Base-by-base conservation (phyloP, 2,797 vertebrate species). In the Nannoperca obscura region DNA sequence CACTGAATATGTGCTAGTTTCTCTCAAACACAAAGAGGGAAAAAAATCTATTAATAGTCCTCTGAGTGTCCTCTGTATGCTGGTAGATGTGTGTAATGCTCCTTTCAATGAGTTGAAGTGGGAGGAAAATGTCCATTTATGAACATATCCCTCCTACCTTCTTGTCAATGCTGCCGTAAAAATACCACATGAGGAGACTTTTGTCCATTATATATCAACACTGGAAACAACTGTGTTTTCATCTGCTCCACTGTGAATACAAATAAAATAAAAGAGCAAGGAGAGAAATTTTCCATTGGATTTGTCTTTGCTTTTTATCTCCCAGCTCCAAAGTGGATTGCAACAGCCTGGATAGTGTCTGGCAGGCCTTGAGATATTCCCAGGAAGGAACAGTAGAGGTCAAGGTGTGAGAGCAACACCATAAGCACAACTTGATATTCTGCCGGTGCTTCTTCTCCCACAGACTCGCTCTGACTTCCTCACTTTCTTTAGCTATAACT, bases 281-380 rank as follows among this genome's bases (percentile, higher is more conserved):
- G 52, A 87, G 66, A 75, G 50, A 65, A 88, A 70, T 88, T 86
- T 87, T 81, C 80, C 78, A 55, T 79, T 65, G 74, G 57, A 86
- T 89, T 88, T 88, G 78, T 87, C 82, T 88, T 82, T 86, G 59
- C 75, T 81, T 89, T 92, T 91, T 89, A 92, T 92, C 87, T 86
- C 22, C 20, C 47, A 12, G 74, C 79, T 84, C 69, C 67, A 86
- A 88, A 90, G 86, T 89, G 81, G 91, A 90, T 90, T 88, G 85
- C 82, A 80, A 30, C 64, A 74, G 73, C 89, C 81, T 71, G 84
- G 87, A 80, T 85, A 73, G 75, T 49, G 84, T 90, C 83, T 88
- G 81, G 79, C 77, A 89, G 86, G 89, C 82, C 86, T 90, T 86
- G 74, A 84, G 88, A 87, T 87, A 89, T 81, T 91, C 81, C 81